Conservation (phyloP, 2,113 vertebrate species). For the Marmota flaviventris region DNA sequence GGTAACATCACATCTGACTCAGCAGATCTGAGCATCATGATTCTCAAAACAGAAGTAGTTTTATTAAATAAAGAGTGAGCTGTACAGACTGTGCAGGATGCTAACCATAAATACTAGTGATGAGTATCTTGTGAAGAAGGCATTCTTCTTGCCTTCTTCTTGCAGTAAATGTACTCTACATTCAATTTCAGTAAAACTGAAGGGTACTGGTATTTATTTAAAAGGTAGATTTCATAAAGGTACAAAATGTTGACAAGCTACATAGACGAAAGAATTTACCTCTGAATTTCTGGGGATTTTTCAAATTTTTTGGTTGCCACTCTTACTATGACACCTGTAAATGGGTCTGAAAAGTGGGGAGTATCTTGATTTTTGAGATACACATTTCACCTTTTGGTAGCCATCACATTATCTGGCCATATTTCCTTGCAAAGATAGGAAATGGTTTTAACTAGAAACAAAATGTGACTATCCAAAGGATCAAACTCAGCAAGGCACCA, state of each 20-base stretch:
- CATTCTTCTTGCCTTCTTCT: not conserved
- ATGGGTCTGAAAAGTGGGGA: not conserved
- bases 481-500: not conserved
- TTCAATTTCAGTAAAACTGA: not conserved
- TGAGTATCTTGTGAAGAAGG: not conserved
- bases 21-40: not conserved
- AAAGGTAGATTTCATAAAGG: not conserved
- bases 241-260: not conserved
- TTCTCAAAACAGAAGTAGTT: conserved; percentile 28
- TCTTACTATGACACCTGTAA: not conserved
- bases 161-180: not conserved
- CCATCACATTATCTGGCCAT: not conserved
- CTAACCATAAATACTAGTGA: not conserved
- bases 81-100: not conserved
- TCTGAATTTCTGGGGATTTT: not conserved
- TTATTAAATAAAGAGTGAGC: conserved; percentile 5
- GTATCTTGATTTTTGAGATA: not conserved
- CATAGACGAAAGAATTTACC: not conserved
- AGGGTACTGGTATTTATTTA: not conserved
- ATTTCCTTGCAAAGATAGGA: not conserved
- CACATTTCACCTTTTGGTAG: not conserved
- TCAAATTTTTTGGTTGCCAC: not conserved
- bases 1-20: conserved; percentile 50
- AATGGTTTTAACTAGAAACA: not conserved
- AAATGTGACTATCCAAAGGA: not conserved